A percentile compares a stretch with the other conserved stretches of the same genome.
These are phyloP conservation scores for Cryptomyrus ogoouensis DNA, from an alignment of 2,113 vertebrate genomes.

Conservation along the genomic window DNA sequence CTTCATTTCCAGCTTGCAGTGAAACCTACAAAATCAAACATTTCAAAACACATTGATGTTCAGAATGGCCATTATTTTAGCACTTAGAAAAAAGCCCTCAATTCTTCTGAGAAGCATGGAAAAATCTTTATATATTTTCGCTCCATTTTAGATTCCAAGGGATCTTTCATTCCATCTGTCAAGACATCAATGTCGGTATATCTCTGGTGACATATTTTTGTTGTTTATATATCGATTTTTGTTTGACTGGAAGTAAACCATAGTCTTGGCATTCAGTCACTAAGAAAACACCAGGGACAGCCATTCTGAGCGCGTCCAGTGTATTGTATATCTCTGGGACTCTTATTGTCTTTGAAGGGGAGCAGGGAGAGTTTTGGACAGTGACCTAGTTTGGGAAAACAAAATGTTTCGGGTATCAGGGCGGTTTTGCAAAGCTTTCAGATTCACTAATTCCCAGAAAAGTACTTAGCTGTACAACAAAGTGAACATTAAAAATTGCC, in stretches of 20 bases:
- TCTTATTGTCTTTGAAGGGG: neutral
- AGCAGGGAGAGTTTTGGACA: neutral
- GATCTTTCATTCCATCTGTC: neutral
- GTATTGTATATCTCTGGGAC: neutral
- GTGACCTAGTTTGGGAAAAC: neutral
- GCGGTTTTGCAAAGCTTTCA: neutral
- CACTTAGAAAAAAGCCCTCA: neutral
- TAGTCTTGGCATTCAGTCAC: neutral
- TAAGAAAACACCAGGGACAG: neutral
- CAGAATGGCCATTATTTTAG: neutral
- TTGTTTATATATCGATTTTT: neutral
- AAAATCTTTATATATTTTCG: neutral
- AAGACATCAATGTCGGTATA: neutral
- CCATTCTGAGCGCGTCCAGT: neutral
- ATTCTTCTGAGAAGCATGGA: neutral
- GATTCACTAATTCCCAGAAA: neutral
- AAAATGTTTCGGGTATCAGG: neutral
- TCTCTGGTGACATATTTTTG: neutral
- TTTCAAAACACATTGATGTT: neutral
- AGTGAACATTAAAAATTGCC: neutral
- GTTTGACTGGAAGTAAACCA: neutral
- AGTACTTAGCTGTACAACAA: neutral
- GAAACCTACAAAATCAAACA: neutral
- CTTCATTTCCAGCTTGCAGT: neutral
- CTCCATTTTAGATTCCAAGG: conserved; percentile 5